Conservation (phyloP, 2,797 vertebrate genomes). For the Sebastes itinus region DNA sequence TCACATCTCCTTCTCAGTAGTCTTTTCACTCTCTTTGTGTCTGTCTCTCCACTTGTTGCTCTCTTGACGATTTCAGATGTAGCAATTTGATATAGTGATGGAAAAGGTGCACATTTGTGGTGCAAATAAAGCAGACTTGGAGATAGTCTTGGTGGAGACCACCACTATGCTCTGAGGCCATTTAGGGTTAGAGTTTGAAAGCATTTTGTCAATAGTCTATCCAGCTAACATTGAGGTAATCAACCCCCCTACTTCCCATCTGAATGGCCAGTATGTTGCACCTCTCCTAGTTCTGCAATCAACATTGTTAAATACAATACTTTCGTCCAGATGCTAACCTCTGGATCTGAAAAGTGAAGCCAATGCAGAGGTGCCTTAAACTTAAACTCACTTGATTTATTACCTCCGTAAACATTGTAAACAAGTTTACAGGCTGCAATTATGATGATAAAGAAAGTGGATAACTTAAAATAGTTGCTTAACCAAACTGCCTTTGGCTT, state of each 20-base stretch:
- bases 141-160: background rate
- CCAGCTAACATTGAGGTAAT: background rate
- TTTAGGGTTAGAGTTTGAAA: background rate
- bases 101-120: background rate
- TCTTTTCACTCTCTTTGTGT: conserved; percentile 1
- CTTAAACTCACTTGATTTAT: background rate
- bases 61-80: background rate
- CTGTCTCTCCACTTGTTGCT: background rate
- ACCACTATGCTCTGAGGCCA: background rate
- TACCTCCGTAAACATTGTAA: background rate
- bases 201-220: background rate
- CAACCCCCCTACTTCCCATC: background rate
- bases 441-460: background rate
- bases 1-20: conserved; percentile 1
- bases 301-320: background rate
- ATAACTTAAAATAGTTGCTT: background rate
- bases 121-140: background rate
- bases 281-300: background rate
- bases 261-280: background rate
- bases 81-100: background rate
- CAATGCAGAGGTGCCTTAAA: no score
- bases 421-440: background rate
- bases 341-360: no score
- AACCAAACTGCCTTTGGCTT: background rate
- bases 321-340: background rate